phyloP scores from a whole-genome alignment of 2,888 invertebrate genomes.

The Philhelius pedissequus region DNA sequence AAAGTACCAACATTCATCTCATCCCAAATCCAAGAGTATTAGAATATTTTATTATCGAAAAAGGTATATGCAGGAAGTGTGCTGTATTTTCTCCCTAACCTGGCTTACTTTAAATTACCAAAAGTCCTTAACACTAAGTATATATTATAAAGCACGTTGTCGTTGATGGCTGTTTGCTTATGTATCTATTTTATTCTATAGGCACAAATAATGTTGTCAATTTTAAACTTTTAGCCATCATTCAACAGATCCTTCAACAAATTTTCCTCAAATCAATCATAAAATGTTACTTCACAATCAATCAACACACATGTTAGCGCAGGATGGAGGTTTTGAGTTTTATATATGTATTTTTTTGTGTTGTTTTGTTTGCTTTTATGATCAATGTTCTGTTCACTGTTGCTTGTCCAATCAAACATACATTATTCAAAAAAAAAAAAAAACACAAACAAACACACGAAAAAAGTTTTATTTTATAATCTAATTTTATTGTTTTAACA shows the following conservation, averaged over 20 bases:
- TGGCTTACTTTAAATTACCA: slow-evolving; percentile 14
- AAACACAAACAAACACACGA: neutral
- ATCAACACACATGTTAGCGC: slow-evolving; percentile 27
- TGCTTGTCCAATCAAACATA: slow-evolving; percentile 30
- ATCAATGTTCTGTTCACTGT: slow-evolving; percentile 10
- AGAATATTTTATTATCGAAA: neutral
- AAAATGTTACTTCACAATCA: slow-evolving; percentile 39
- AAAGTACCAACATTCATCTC: slow-evolving; percentile 19
- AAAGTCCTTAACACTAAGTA: slow-evolving; percentile 9
- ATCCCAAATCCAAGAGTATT: slow-evolving; percentile 10
- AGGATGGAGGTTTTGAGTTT: neutral
- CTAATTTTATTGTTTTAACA: neutral
- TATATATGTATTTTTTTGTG: neutral
- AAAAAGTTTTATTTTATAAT: slow-evolving; percentile 14
- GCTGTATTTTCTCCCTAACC: neutral
- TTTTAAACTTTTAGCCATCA: slow-evolving; percentile 34
- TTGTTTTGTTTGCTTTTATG: neutral
- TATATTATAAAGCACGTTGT: neutral
- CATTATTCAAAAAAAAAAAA: slow-evolving; percentile 19
- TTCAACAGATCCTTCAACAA: slow-evolving; percentile 33
- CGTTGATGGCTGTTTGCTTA: neutral
- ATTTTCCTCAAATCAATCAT: slow-evolving; percentile 36
- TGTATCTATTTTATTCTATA: neutral
- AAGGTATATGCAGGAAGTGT: neutral
- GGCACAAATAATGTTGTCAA: slow-evolving; percentile 13